Evolutionary conservation across 2,888 invertebrate genomes (phyloP).

Genomic region (Gymnocheta viridis): DNA sequence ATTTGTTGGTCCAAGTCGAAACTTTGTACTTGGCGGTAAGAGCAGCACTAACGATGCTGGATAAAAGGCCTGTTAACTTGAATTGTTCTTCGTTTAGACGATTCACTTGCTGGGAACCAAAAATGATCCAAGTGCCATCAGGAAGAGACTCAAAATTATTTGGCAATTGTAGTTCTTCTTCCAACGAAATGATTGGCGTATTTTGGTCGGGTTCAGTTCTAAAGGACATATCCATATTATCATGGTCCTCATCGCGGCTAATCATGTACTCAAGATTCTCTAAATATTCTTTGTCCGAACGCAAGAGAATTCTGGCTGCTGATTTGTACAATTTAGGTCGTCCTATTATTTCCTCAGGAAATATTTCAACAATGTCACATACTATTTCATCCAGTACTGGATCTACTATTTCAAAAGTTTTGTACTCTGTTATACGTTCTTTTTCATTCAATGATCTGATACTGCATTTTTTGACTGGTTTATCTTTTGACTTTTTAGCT

Average conservation of each 20-base stretch:
- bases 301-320: constrained; percentile 77
- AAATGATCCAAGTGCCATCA: constrained; percentile 84
- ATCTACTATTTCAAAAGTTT: constrained; percentile 74
- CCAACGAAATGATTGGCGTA: constrained; percentile 76
- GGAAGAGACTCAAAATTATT: constrained; percentile 85
- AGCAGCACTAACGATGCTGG: constrained; percentile 79
- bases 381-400: constrained; percentile 74
- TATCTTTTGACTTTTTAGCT: constrained; percentile 49
- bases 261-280: constrained; percentile 75
- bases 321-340: constrained; percentile 73
- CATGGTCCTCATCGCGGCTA: constrained; percentile 77
- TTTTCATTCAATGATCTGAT: constrained; percentile 76
- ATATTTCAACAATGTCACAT: constrained; percentile 72
- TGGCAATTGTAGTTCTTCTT: constrained; percentile 84
- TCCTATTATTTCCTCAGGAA: constrained; percentile 69
- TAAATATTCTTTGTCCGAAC: constrained; percentile 77
- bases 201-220: constrained; percentile 81
- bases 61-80: constrained; percentile 75
- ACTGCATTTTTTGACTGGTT: constrained; percentile 74
- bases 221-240: constrained; percentile 81
- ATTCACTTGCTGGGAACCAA: constrained; percentile 83
- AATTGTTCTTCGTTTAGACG: constrained; percentile 76
- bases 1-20: constrained; percentile 84
- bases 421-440: constrained; percentile 74
- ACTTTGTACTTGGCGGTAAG: constrained; percentile 84